Conservation (phyloP, 2,113 vertebrate species). For the Potamarius usumacintae region DNA sequence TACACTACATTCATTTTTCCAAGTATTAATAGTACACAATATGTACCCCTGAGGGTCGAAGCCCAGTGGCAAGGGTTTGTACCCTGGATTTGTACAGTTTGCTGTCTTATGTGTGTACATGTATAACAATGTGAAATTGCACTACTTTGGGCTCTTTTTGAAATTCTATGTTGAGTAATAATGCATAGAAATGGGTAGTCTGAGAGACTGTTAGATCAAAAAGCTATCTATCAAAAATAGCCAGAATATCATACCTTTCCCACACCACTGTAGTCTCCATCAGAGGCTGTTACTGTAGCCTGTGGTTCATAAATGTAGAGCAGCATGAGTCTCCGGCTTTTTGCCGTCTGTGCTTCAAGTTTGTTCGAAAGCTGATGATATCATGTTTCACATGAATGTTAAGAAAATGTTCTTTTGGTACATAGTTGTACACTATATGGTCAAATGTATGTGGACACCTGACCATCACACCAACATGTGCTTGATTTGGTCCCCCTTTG, state of each 20-base stretch:
- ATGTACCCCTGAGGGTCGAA: neutral
- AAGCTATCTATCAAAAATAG: neutral
- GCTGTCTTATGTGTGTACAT: neutral
- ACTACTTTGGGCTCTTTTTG: neutral
- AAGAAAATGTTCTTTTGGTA: neutral
- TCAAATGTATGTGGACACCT: neutral
- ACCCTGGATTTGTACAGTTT: neutral
- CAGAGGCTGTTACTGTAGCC: neutral
- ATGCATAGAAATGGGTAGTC: neutral
- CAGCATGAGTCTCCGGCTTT: neutral
- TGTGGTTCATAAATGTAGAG: neutral
- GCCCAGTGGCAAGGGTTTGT: neutral
- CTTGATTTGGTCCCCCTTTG: neutral
- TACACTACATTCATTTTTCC: neutral
- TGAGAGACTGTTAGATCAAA: neutral
- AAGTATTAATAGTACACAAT: neutral
- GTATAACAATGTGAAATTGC: neutral
- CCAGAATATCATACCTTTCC: neutral
- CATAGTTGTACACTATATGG: neutral
- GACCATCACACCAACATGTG: neutral
- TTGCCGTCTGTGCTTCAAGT: neutral
- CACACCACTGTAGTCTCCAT: neutral
- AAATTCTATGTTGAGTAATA: neutral
- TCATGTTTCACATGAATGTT: neutral
- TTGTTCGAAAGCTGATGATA: neutral